Conservation (phyloP, 1,140 invertebrate species). For the Solen grandis region DNA sequence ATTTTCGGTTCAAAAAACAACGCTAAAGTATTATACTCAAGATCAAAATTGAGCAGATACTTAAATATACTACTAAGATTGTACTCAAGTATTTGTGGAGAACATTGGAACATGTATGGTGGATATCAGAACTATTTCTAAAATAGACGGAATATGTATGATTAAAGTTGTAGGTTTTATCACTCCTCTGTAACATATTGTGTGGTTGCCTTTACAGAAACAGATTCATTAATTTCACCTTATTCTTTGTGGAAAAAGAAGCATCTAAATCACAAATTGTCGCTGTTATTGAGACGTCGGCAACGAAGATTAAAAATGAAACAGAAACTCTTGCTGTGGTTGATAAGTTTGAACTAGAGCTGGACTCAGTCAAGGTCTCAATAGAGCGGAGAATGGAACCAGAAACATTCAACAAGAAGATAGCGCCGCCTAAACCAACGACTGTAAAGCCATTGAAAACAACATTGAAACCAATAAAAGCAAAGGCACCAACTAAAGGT, state of each 20-base stretch:
- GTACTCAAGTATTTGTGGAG: too few species aligned
- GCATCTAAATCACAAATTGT: conserved; percentile 37
- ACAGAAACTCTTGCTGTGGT: conserved; percentile 18
- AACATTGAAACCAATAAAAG: neutral
- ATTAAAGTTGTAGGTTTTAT: too few species aligned
- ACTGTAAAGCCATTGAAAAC: neutral
- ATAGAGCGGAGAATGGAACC: conserved; percentile 47
- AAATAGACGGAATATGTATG: too few species aligned
- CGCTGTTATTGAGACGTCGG: conserved; percentile 39
- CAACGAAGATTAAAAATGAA: neutral
- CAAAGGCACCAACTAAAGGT: neutral
- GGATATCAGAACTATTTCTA: too few species aligned
- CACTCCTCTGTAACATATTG: too few species aligned
- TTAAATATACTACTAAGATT: too few species aligned
- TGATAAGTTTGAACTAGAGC: conserved; percentile 41
- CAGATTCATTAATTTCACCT: conserved; percentile 48
- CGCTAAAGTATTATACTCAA: too few species aligned
- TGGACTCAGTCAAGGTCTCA: conserved; percentile 20
- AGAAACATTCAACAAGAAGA: conserved; percentile 50
- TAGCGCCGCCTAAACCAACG: neutral
- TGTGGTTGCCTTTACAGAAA: too few species aligned
- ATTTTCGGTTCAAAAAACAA: too few species aligned
- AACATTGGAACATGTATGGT: too few species aligned
- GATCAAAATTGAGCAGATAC: too few species aligned
- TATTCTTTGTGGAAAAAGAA: conserved; percentile 45